Evolutionary conservation across 2,113 vertebrate genomes (phyloP).

Genomic region (Struthio camelus): DNA sequence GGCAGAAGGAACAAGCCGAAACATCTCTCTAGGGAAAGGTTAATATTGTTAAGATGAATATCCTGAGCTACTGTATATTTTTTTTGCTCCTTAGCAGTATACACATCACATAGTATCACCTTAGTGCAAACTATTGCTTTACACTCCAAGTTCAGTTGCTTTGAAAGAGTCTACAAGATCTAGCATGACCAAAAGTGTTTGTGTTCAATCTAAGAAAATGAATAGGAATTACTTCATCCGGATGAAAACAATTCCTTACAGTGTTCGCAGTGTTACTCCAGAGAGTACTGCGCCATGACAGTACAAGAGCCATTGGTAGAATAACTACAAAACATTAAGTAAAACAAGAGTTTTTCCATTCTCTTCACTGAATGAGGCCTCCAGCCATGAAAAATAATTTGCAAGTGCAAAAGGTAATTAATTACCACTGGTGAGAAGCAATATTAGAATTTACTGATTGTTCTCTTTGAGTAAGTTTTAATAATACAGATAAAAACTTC

Average conservation of each 20-base stretch:
- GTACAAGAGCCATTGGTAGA: background rate
- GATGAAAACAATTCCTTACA: background rate
- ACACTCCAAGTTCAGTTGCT: background rate
- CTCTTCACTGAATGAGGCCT: background rate
- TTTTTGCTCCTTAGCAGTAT: background rate
- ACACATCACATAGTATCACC: background rate
- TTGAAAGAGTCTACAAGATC: background rate
- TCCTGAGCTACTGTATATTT: conserved; percentile 4
- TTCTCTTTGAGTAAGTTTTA: background rate
- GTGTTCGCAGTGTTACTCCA: background rate
- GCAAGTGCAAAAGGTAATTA: background rate
- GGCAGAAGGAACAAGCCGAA: conserved; percentile 41
- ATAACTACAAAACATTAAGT: background rate
- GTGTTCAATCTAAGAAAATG: background rate
- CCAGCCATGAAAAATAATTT: background rate
- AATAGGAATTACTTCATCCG: background rate
- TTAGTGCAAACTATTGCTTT: too few relatives aligned
- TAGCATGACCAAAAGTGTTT: background rate
- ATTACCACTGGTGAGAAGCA: background rate
- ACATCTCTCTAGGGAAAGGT: conserved; percentile 10
- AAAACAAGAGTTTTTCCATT: background rate
- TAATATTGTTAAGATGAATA: conserved; percentile 37
- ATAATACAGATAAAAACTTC: background rate
- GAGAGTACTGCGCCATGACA: background rate
- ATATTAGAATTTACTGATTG: background rate